Conservation (phyloP, 2,113 vertebrate genomes). For the Mormyrus lacerda region DNA sequence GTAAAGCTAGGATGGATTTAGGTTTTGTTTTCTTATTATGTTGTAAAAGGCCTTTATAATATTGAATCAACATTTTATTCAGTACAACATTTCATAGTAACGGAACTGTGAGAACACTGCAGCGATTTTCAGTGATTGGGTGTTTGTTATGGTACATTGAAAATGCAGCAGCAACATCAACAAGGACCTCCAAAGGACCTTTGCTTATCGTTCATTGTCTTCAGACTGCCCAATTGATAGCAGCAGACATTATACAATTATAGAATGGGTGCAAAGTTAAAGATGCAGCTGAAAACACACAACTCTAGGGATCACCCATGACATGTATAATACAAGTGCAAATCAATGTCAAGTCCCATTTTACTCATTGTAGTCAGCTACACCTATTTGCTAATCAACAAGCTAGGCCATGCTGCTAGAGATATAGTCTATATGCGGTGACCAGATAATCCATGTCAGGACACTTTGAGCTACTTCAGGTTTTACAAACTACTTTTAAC, state of each 20-base stretch:
- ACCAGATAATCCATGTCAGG: background rate
- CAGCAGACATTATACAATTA: background rate
- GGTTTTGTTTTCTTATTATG: background rate
- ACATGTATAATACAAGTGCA: background rate
- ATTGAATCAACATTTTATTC: background rate
- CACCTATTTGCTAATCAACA: background rate
- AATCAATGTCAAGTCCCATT: background rate
- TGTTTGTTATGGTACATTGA: background rate
- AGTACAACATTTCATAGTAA: background rate
- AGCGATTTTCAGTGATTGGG: background rate
- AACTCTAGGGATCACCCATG: background rate
- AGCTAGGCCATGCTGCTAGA: background rate
- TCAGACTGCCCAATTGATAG: background rate
- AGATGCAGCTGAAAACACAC: background rate
- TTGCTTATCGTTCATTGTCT: background rate
- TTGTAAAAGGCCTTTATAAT: background rate
- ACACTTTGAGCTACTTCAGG: background rate
- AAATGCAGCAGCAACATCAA: background rate
- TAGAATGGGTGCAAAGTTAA: background rate
- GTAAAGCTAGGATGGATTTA: background rate
- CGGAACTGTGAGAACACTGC: background rate
- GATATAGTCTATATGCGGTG: background rate
- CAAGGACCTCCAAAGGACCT: background rate
- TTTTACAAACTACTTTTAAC: background rate
- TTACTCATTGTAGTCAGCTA: background rate